phyloP scores from a whole-genome alignment of 2,113 vertebrate species.

The Cephalopholis sonnerati region DNA sequence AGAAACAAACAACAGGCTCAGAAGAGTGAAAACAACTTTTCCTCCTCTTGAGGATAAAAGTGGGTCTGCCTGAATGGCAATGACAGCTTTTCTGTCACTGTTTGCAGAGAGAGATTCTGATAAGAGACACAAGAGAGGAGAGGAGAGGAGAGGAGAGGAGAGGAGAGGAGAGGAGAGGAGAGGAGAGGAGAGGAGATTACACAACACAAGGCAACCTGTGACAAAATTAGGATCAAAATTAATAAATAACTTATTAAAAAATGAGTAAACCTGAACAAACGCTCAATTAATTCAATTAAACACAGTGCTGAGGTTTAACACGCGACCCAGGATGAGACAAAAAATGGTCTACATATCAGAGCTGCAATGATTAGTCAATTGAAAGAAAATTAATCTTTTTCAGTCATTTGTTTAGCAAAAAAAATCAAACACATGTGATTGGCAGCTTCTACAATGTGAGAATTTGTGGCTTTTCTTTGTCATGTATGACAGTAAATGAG shows the following conservation, averaged over 20 bases:
- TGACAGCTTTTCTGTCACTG: constrained; percentile 38
- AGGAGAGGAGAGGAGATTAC: neutral
- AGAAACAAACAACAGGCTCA: constrained; percentile 55
- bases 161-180: neutral
- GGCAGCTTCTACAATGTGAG: too few relatives aligned
- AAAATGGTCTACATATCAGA: too few relatives aligned
- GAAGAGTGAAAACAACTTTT: constrained; percentile 57
- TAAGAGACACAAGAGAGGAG: constrained; percentile 18
- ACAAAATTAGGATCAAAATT: neutral
- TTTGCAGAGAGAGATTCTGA: constrained; percentile 26
- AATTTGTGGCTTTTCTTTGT: too few relatives aligned
- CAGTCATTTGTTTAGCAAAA: too few relatives aligned
- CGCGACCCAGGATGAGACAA: too few relatives aligned
- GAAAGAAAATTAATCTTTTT: too few relatives aligned
- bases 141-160: constrained; percentile 8
- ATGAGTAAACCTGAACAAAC: neutral
- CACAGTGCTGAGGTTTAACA: too few relatives aligned
- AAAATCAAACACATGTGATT: too few relatives aligned
- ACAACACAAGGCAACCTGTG: neutral
- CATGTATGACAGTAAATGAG: too few relatives aligned
- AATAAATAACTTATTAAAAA: neutral
- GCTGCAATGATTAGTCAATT: too few relatives aligned
- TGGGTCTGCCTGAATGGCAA: constrained; percentile 31
- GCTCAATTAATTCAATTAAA: too few relatives aligned
- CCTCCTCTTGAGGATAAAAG: constrained; percentile 48